Conservation (phyloP, 2,113 vertebrate species). For the Hippocampus comes region DNA sequence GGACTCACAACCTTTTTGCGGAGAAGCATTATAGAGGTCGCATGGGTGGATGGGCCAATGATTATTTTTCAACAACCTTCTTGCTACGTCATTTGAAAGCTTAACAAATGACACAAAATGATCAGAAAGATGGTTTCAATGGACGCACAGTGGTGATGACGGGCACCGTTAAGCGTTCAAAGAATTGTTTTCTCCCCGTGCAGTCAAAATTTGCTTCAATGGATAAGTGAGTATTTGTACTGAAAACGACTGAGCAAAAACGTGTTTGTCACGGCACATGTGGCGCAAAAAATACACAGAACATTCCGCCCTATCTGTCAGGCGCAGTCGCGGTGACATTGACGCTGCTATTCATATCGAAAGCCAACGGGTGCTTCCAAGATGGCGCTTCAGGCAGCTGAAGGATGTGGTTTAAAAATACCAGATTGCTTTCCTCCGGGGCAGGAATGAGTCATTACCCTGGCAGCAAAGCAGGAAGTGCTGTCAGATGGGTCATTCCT, state of each 20-base stretch:
- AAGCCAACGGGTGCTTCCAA: constrained; percentile 51
- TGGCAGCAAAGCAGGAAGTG: constrained; percentile 62
- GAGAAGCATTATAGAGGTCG: too few species aligned
- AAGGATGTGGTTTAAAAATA: constrained; percentile 71
- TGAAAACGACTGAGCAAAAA: neutral
- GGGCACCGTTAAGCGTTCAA: too few species aligned
- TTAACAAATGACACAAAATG: too few species aligned
- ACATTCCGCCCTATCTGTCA: constrained; percentile 42
- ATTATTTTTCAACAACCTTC: too few species aligned
- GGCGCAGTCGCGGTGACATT: constrained; percentile 50
- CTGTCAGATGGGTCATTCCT: constrained; percentile 65
- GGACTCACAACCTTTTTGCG: too few species aligned
- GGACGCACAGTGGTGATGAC: too few species aligned
- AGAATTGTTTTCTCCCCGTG: too few species aligned
- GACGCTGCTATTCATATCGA: constrained; percentile 53
- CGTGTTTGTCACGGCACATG: neutral
- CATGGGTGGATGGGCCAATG: too few species aligned
- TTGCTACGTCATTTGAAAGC: too few species aligned
- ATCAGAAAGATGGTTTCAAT: too few species aligned
- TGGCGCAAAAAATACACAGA: constrained; percentile 32
- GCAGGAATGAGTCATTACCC: constrained; percentile 68
- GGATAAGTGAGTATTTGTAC: too few species aligned
- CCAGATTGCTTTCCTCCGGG: constrained; percentile 67
- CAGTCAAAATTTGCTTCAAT: too few species aligned
- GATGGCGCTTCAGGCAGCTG: constrained; percentile 53